Percentiles rank a stretch among this genome's conserved stretches.
Evolutionary conservation across 2,888 invertebrate species (phyloP).

Genomic region (Idaea straminata): DNA sequence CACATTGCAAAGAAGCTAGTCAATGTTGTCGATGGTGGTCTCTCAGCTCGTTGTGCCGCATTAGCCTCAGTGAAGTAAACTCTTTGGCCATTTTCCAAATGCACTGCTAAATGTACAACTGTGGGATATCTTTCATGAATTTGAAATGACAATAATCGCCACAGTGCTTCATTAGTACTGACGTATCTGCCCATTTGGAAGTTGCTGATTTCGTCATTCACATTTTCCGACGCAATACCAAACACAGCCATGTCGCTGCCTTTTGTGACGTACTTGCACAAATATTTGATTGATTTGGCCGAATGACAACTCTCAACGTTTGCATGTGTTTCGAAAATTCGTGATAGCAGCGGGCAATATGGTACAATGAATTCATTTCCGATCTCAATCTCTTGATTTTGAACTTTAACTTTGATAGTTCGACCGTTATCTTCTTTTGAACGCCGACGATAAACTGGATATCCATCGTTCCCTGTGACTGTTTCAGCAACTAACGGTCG

Average conservation of each 20-base stretch:
- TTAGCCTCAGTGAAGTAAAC: constrained; percentile 29
- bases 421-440: constrained; percentile 27
- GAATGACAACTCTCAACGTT: constrained; percentile 31
- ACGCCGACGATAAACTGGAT: constrained; percentile 29
- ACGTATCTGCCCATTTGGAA: constrained; percentile 30
- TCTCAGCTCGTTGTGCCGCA: constrained; percentile 25
- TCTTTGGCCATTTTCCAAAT: no score
- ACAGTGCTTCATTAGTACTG: constrained; percentile 32
- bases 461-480: constrained; percentile 31
- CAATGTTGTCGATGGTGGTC: constrained; percentile 29
- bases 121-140: constrained; percentile 26
- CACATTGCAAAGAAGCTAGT: constrained; percentile 28
- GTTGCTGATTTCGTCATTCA: constrained; percentile 34
- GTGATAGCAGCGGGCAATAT: constrained; percentile 27
- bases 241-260: constrained; percentile 34
- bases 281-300: constrained; percentile 28
- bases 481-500: constrained; percentile 28
- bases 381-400: constrained; percentile 25
- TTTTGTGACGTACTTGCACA: constrained; percentile 54
- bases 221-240: constrained; percentile 25
- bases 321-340: constrained; percentile 26
- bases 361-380: constrained; percentile 27
- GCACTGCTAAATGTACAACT: constrained; percentile 25
- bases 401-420: constrained; percentile 25
- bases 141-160: constrained; percentile 32